Evolutionary conservation across 2,797 vertebrate species (phyloP), one percentile per base, ranked within the genome.

Genomic region (Sparus aurata): DNA sequence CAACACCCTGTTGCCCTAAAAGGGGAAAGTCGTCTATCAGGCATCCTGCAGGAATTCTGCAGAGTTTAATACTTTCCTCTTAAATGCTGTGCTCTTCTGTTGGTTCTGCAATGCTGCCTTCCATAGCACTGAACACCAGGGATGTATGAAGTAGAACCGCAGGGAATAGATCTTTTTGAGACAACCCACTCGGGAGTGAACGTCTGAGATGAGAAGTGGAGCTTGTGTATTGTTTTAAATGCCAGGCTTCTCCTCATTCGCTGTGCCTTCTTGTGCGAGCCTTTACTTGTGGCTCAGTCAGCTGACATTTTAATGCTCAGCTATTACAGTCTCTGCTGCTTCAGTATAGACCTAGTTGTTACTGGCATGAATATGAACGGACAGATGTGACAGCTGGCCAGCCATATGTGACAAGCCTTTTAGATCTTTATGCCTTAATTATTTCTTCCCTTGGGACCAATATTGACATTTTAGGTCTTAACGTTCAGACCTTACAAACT

Each of bases 311-410:
- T 94, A 90, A 86, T 80, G 85, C 82, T 63, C 69, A 75, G 66
- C 73, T 82, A 71, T 85, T 84, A 80, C 67, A 10, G 45, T 49
- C 77, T 84, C 73, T 46, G 75, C 77, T 47, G 73, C 83, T 83
- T 85, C 64, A 73, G 73, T 65, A 23, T 38, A 79, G 77, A 65
- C 69, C 59, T 20, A 6, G 78, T 86, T 87, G 84, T 87, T 83
- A 52, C 74, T n/a, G 11, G 60, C 76, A 38, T 75, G 83, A 86
- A 83, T 89, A 74, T 73, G 76, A 92, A 73, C 77, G 63, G 89
- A 85, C 85, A 89, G 86, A 85, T 86, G 90, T 91, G 92, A 90
- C 92, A 93, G 90, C 90, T 89, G 90, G 92, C 90, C 80, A 22
- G 73, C 90, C 91, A 87, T 92, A 93, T 93, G 92, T 80, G 88